These are phyloP conservation scores for Epirrhoe tristata DNA, from an alignment of 2,888 invertebrate species.

Conservation along the genomic window DNA sequence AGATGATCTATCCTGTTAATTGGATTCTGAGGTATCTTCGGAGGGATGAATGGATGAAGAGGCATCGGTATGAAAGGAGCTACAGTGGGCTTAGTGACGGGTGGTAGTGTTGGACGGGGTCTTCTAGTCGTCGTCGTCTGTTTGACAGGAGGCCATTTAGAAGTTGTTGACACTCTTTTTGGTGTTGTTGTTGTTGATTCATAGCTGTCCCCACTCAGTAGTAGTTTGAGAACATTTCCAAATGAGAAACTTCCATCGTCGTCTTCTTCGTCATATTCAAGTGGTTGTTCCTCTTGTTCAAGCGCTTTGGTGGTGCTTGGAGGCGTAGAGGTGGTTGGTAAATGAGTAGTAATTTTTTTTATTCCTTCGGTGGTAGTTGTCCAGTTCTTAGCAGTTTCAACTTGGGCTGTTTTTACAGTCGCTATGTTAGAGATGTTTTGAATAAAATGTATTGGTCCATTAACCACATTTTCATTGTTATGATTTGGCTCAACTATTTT, in stretches of 20 bases:
- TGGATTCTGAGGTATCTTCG: constrained; percentile 59
- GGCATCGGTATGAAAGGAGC: constrained; percentile 66
- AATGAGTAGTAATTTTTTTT: constrained; percentile 26
- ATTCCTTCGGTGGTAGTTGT: constrained; percentile 25
- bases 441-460: constrained; percentile 17
- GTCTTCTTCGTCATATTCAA: constrained; percentile 73
- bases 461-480: neutral
- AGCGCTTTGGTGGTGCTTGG: constrained; percentile 44
- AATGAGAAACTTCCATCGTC: constrained; percentile 85
- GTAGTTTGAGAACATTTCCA: constrained; percentile 86
- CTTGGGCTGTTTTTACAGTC: constrained; percentile 5
- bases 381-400: constrained; percentile 5
- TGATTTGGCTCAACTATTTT: constrained; percentile 30
- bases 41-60: constrained; percentile 56
- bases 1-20: constrained; percentile 77
- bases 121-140: constrained; percentile 44
- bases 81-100: constrained; percentile 47
- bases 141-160: constrained; percentile 39
- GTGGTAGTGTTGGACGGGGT: constrained; percentile 32
- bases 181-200: constrained; percentile 62
- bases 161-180: constrained; percentile 36
- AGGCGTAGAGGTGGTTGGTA: constrained; percentile 36
- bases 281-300: constrained; percentile 51
- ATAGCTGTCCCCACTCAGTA: constrained; percentile 82
- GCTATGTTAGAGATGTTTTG: constrained; percentile 18